These are phyloP conservation scores for Cyclopterus lumpus DNA, from an alignment of 2,797 vertebrate species.

Conservation along the genomic window DNA sequence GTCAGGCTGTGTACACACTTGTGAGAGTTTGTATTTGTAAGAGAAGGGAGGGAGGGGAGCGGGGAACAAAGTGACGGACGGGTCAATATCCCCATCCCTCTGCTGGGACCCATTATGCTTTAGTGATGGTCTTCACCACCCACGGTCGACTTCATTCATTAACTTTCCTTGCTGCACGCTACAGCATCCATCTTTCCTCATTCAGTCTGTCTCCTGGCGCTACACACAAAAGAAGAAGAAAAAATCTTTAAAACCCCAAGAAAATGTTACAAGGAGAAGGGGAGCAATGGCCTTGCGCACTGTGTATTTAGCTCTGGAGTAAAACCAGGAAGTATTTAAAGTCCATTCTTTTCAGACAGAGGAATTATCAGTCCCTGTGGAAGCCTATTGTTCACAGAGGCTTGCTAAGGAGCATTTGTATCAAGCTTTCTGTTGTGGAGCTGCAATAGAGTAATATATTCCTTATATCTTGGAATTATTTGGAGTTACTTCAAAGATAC, in stretches of 20 bases:
- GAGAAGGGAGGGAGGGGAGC: conserved; percentile 1
- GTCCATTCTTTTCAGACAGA: conserved; percentile 19
- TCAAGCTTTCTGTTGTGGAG: conserved; percentile 21
- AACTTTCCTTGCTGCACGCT: conserved; percentile 72
- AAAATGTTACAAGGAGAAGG: conserved; percentile 32
- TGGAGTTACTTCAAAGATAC: conserved; percentile 38
- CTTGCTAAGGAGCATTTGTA: conserved; percentile 27
- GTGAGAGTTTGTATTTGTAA: conserved; percentile 57
- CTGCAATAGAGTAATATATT: conserved; percentile 20
- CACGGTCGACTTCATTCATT: conserved; percentile 83
- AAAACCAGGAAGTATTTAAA: conserved; percentile 34
- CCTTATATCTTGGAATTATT: conserved; percentile 37
- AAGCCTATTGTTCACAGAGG: conserved; percentile 11
- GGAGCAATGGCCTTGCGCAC: conserved; percentile 14
- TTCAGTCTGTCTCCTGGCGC: conserved; percentile 58
- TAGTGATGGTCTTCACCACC: conserved; percentile 80
- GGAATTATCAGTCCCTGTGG: conserved; percentile 16
- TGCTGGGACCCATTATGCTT: conserved; percentile 79
- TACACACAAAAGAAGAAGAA: conserved; percentile 17
- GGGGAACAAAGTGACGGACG: conserved; percentile 64
- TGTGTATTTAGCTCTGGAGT: conserved; percentile 25
- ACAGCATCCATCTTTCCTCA: conserved; percentile 76
- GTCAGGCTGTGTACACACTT: conserved; percentile 45
- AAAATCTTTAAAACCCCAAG: conserved; percentile 50
- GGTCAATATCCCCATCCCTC: conserved; percentile 78